phyloP scores from a whole-genome alignment of 2,888 invertebrate species.

The Syrista parreyssii region DNA sequence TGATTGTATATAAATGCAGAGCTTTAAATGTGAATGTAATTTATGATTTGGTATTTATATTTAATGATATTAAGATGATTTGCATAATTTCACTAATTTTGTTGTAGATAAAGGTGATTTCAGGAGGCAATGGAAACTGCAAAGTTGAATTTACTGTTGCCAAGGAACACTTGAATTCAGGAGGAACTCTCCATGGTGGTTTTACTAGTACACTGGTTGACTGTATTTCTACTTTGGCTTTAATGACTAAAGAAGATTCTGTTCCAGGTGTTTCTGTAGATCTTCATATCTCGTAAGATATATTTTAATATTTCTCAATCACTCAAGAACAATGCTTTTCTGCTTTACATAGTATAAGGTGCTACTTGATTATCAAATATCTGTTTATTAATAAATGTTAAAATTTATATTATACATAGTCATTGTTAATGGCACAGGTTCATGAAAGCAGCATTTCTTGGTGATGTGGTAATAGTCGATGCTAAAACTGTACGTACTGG shows the following conservation, averaged over 20 bases:
- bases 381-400: neutral
- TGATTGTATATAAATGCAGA: neutral
- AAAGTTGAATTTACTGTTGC: conserved; percentile 80
- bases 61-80: neutral
- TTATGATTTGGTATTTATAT: too few species aligned
- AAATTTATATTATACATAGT: neutral
- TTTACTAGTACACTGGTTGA: conserved; percentile 85
- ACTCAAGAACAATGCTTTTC: neutral
- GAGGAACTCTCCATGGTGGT: conserved; percentile 87
- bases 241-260: conserved; percentile 75
- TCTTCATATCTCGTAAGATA: conserved; percentile 80
- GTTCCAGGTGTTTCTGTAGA: conserved; percentile 85
- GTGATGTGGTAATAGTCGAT: conserved; percentile 83
- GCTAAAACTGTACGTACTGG: conserved; percentile 83
- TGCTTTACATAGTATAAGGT: neutral
- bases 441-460: conserved; percentile 79
- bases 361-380: neutral
- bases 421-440: conserved; percentile 72
- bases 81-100: neutral
- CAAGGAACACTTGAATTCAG: conserved; percentile 79
- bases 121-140: conserved; percentile 79
- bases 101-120: conserved; percentile 64
- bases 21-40: too few species aligned
- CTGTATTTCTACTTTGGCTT: conserved; percentile 81
- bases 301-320: neutral